phyloP scores from a whole-genome alignment of 2,797 vertebrate species.

The Threskiornis aethiopicus region DNA sequence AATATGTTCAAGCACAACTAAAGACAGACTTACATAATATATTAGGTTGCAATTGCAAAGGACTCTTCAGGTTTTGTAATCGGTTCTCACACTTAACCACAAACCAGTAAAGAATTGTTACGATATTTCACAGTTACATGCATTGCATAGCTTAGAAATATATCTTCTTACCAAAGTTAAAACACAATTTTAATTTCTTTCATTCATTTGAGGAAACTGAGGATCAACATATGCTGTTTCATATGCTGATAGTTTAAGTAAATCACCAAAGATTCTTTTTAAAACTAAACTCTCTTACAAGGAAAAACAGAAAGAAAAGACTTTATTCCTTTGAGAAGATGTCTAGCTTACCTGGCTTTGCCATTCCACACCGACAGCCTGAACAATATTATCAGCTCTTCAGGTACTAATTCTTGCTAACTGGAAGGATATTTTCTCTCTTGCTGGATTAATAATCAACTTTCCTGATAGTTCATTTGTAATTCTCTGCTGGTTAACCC shows the following conservation, averaged over 20 bases:
- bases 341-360: constrained; percentile 79
- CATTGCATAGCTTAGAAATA: constrained; percentile 31
- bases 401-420: constrained; percentile 81
- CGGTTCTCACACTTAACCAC: constrained; percentile 65
- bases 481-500: constrained; percentile 98
- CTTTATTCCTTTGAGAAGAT: constrained; percentile 46
- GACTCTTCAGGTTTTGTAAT: constrained; percentile 55
- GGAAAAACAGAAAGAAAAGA: constrained; percentile 23
- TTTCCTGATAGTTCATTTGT: constrained; percentile 96
- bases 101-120: constrained; percentile 54
- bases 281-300: not conserved
- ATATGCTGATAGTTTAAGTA: not conserved
- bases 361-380: constrained; percentile 76
- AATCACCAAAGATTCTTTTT: not conserved
- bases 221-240: constrained; percentile 37
- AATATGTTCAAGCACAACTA: constrained; percentile 27
- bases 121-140: constrained; percentile 58
- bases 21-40: constrained; percentile 41
- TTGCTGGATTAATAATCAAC: constrained; percentile 94
- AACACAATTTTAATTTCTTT: constrained; percentile 28
- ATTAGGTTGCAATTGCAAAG: constrained; percentile 27
- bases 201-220: constrained; percentile 64
- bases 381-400: constrained; percentile 82
- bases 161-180: constrained; percentile 37
- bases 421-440: constrained; percentile 83